phyloP scores from a whole-genome alignment of 2,888 invertebrate species.

The Aphodius sticticus region DNA sequence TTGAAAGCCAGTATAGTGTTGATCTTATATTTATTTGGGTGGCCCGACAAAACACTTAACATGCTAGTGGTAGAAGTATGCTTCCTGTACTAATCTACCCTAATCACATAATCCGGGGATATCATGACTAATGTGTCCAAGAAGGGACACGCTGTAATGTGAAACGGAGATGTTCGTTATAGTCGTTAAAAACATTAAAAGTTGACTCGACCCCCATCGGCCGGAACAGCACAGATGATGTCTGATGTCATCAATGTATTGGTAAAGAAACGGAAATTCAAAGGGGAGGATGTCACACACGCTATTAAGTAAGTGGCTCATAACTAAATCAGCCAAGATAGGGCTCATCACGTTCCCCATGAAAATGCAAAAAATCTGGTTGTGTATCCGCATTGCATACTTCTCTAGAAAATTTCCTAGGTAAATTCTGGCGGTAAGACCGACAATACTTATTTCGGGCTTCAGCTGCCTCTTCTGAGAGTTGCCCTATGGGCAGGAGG shows the following conservation, averaged over 20 bases:
- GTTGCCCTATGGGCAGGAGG: slow-evolving; percentile 47
- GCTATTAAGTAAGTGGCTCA: background rate
- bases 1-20: background rate
- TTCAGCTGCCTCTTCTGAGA: slow-evolving; percentile 29
- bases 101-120: background rate
- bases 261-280: background rate
- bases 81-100: background rate
- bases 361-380: background rate
- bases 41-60: background rate
- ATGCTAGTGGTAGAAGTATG: background rate
- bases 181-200: background rate
- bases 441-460: slow-evolving; percentile 27
- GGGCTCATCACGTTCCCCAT: background rate
- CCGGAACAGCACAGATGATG: background rate
- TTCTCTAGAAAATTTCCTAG: slow-evolving; percentile 15
- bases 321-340: background rate
- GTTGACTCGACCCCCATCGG: background rate
- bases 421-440: slow-evolving; percentile 4
- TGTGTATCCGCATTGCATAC: slow-evolving; percentile 17
- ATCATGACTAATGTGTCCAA: background rate
- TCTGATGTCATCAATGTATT: background rate
- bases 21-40: background rate
- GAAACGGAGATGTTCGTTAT: background rate
- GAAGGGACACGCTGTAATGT: background rate
- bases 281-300: background rate